phyloP scores from a whole-genome alignment of 2,888 invertebrate species.

The Acleris literana region DNA sequence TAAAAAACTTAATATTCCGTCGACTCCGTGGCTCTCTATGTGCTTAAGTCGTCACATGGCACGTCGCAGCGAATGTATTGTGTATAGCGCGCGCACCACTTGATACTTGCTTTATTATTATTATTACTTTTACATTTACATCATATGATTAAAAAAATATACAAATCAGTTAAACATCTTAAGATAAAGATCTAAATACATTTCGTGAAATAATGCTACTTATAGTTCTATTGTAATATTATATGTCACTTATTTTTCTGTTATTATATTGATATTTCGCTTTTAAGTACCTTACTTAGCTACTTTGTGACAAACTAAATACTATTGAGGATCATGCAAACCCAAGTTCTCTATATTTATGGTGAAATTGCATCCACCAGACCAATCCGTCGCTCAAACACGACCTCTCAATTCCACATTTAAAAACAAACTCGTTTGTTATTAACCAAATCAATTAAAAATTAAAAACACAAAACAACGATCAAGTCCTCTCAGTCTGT shows the following conservation, averaged over 20 bases:
- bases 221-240: too few relatives aligned
- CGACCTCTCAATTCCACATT: not conserved
- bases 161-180: too few relatives aligned
- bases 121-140: constrained; percentile 48
- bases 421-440: not conserved
- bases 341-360: too few relatives aligned
- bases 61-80: constrained; percentile 75
- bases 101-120: constrained; percentile 63
- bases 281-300: too few relatives aligned
- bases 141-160: not conserved
- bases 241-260: too few relatives aligned
- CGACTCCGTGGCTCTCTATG: constrained; percentile 54
- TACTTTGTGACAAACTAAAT: too few relatives aligned
- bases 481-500: constrained; percentile 56
- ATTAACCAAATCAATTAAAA: constrained; percentile 33
- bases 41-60: constrained; percentile 76
- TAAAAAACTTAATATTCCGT: constrained; percentile 35
- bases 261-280: too few relatives aligned
- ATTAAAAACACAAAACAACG: constrained; percentile 43
- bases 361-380: not conserved
- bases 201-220: too few relatives aligned
- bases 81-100: constrained; percentile 48
- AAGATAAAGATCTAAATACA: too few relatives aligned
- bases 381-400: too few relatives aligned
- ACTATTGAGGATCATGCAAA: too few relatives aligned